Percentiles rank a stretch among this genome's conserved stretches.
phyloP scores from a whole-genome alignment of 2,113 vertebrate species.

The Passer montanus region DNA sequence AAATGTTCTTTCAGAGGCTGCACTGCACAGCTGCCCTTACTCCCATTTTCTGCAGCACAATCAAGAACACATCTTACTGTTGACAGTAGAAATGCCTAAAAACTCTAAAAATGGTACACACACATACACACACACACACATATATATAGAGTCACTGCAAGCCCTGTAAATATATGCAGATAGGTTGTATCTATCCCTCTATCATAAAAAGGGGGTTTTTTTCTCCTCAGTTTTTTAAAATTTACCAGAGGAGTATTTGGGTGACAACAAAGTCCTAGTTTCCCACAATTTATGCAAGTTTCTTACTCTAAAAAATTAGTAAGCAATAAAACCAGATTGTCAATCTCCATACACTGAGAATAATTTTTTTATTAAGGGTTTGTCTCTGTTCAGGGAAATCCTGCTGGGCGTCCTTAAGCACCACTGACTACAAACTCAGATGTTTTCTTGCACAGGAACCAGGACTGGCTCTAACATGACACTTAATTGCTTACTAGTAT shows the following conservation, averaged over 20 bases:
- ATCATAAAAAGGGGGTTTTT: neutral
- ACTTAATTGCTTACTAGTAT: neutral
- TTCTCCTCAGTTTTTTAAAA: neutral
- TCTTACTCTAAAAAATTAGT: neutral
- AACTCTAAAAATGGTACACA: neutral
- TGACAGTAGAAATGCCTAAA: neutral
- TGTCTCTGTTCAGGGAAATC: neutral
- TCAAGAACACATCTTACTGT: neutral
- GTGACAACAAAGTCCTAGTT: neutral
- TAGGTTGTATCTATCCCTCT: neutral
- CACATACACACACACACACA: neutral
- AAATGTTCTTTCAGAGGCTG: neutral
- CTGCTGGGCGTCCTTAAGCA: neutral
- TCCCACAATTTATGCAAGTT: neutral
- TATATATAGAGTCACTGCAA: no score
- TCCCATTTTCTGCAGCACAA: neutral
- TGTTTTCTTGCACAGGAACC: neutral
- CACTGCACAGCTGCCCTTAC: neutral
- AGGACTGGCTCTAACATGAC: neutral
- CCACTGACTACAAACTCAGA: neutral
- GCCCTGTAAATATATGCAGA: neutral
- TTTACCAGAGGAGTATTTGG: neutral
- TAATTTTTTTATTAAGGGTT: neutral
- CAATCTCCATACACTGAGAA: neutral
- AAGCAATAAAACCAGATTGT: neutral